A percentile compares a stretch with the other conserved stretches of the same genome.
Conservation (phyloP, 2,888 invertebrate species). For the Elegia similella region DNA sequence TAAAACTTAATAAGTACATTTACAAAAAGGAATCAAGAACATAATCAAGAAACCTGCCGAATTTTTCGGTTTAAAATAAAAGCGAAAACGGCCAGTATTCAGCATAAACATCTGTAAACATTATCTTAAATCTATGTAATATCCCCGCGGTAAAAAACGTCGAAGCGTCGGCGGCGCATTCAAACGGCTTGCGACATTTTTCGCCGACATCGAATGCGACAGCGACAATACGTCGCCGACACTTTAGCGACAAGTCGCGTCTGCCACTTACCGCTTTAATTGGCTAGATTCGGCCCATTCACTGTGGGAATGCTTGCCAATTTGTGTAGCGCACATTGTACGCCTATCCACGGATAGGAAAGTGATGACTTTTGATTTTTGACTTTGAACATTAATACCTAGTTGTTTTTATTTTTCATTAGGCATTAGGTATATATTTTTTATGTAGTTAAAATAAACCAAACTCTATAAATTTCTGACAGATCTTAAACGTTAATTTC, state of each 20-base stretch:
- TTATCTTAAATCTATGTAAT: constrained; percentile 18
- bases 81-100: constrained; percentile 4
- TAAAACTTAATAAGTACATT: too few species aligned
- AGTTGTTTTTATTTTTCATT: too few species aligned
- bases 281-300: constrained; percentile 41
- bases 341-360: constrained; percentile 12
- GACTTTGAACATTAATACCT: not conserved
- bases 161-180: constrained; percentile 36
- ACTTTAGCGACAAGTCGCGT: constrained; percentile 46
- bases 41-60: not conserved
- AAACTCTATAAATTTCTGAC: too few species aligned
- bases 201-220: constrained; percentile 50
- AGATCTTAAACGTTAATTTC: too few species aligned
- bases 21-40: not conserved
- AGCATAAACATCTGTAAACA: constrained; percentile 19
- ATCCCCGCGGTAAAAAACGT: constrained; percentile 25
- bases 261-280: constrained; percentile 49
- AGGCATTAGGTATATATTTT: too few species aligned
- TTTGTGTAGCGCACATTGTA: constrained; percentile 22
- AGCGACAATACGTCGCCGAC: constrained; percentile 62
- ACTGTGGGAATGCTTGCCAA: constrained; percentile 28
- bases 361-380: constrained; percentile 10
- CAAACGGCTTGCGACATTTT: constrained; percentile 50
- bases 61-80: constrained; percentile 6
- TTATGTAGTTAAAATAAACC: too few species aligned